A percentile compares a stretch with the other conserved stretches of the same genome.
Conservation (phyloP, 2,113 vertebrate species). For the Charadrius vociferus region DNA sequence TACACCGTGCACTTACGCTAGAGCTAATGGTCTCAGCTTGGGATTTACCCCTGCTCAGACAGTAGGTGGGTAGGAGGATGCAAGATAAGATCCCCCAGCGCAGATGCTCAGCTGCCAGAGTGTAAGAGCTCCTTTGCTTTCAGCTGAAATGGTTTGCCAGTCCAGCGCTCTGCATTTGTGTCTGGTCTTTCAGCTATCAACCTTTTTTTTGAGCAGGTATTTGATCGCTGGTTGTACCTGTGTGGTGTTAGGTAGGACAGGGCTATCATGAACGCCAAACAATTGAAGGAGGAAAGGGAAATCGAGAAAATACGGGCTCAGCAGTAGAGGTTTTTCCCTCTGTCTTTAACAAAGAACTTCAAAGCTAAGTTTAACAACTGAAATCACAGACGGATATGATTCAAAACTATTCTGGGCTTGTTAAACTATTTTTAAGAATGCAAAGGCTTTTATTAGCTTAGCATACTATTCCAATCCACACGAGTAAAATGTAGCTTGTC, state of each 20-base stretch:
- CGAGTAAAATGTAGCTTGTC: not conserved
- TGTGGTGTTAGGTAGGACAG: not conserved
- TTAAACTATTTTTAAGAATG: constrained; percentile 46
- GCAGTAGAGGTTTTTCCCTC: not conserved
- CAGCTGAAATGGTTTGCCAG: not conserved
- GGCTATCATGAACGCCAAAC: not conserved
- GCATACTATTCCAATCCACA: constrained; percentile 2
- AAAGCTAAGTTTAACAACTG: not conserved
- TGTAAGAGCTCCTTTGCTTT: not conserved
- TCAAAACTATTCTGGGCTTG: constrained; percentile 20
- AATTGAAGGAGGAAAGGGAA: not conserved
- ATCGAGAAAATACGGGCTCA: not conserved
- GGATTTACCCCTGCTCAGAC: not conserved
- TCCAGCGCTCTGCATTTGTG: not conserved
- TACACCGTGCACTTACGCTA: not conserved
- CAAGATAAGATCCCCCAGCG: not conserved
- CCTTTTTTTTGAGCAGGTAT: not conserved
- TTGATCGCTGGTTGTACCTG: not conserved
- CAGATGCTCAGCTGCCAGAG: not conserved
- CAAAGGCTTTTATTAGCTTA: constrained; percentile 38
- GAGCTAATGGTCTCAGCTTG: not conserved
- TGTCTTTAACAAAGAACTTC: not conserved
- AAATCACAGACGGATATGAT: constrained; percentile 18
- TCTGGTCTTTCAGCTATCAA: not conserved
- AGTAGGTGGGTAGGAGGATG: not conserved